Evolutionary conservation across 2,888 invertebrate species (phyloP).

Genomic region (Aphodius granarius): DNA sequence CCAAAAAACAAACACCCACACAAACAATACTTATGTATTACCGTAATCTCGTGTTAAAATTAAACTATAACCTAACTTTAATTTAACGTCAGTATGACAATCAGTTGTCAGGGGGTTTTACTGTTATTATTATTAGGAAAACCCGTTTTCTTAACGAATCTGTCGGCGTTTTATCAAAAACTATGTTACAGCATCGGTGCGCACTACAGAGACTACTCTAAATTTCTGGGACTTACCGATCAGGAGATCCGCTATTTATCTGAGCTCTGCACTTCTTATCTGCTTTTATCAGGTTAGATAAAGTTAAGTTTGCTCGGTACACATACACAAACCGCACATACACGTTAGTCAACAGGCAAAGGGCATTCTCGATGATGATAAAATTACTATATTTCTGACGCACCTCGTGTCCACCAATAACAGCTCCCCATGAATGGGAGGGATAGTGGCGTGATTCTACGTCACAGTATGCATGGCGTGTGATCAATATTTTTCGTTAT

Average conservation of each 20-base stretch:
- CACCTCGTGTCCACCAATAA: conserved; percentile 28
- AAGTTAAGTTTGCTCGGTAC: conserved; percentile 10
- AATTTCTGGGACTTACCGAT: conserved; percentile 8
- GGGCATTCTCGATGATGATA: conserved; percentile 31
- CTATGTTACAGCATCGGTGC: neutral
- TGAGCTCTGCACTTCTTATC: conserved; percentile 20
- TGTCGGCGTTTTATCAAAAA: neutral
- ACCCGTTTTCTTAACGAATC: neutral
- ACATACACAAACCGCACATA: conserved; percentile 21
- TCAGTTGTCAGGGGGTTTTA: neutral
- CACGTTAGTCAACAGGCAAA: conserved; percentile 23
- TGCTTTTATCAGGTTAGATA: conserved; percentile 12
- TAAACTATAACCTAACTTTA: neutral
- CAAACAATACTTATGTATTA: neutral
- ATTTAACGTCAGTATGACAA: neutral
- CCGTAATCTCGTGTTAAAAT: neutral
- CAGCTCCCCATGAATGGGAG: conserved; percentile 26
- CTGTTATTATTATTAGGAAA: neutral
- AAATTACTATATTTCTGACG: conserved; percentile 40
- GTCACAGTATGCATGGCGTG: conserved; percentile 26
- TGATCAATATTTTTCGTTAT: conserved; percentile 31
- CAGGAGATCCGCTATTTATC: conserved; percentile 10
- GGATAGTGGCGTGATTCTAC: conserved; percentile 35
- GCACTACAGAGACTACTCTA: neutral
- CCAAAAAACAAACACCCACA: neutral